A percentile compares a stretch with the other conserved stretches of the same genome.
Conservation (phyloP, 2,113 vertebrate species). For the Tapirus terrestris region DNA sequence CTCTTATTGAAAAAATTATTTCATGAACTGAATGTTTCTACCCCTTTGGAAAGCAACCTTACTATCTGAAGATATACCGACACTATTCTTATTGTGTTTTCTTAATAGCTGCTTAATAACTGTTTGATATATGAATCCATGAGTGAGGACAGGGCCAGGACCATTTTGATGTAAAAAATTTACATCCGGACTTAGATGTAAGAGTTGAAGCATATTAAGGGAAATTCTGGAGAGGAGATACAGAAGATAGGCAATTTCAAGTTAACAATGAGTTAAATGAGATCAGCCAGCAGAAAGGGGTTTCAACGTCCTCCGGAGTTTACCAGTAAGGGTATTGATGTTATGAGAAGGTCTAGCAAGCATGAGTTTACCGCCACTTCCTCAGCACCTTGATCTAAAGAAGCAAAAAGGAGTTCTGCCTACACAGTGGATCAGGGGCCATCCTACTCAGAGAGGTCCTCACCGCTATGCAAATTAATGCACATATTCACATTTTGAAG, state of each 20-base stretch:
- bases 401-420: background rate
- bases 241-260: background rate
- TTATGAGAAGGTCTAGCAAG: background rate
- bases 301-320: background rate
- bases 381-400: background rate
- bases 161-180: background rate
- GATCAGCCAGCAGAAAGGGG: background rate
- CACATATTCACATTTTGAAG: background rate
- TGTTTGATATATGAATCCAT: background rate
- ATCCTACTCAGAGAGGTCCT: background rate
- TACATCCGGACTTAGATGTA: background rate
- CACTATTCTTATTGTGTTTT: background rate
- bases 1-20: background rate
- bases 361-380: background rate
- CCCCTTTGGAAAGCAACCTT: background rate
- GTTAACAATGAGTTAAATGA: background rate
- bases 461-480: background rate
- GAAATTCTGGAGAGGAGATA: slow-evolving; percentile 4
- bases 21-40: background rate
- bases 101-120: background rate
- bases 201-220: slow-evolving; percentile 36
- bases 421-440: background rate
- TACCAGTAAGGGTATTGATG: background rate
- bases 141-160: background rate
- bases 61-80: background rate